These are phyloP conservation scores for Melikaiella ostensackeni DNA, from an alignment of 2,888 invertebrate species.

Conservation along the genomic window DNA sequence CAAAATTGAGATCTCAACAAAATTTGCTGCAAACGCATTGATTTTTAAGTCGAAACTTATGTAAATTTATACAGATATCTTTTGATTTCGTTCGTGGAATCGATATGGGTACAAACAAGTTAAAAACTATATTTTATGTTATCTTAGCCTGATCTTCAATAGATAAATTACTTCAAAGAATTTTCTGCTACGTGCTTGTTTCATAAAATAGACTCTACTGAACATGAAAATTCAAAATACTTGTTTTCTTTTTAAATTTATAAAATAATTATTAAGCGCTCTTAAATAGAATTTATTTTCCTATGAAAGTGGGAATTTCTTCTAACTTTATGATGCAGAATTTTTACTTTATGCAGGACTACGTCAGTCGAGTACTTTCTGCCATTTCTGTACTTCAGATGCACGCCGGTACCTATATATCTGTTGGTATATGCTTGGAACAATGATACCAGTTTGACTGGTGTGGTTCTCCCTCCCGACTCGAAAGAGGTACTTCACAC, in stretches of 20 bases:
- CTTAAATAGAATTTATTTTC: no score
- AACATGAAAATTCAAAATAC: no score
- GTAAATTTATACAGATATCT: not conserved
- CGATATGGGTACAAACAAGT: not conserved
- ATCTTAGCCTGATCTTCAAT: no score
- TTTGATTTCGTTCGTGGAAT: not conserved
- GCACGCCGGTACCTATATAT: slow-evolving; percentile 1
- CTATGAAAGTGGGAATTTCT: not conserved
- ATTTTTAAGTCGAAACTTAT: not conserved
- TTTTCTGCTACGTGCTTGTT: no score
- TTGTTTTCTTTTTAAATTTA: no score
- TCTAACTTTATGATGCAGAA: not conserved
- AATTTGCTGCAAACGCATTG: not conserved
- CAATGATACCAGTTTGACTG: slow-evolving; percentile 74
- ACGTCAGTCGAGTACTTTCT: slow-evolving; percentile 40
- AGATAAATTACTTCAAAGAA: no score
- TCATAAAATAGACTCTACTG: no score
- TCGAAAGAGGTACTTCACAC: slow-evolving; percentile 22
- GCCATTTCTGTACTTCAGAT: slow-evolving; percentile 46
- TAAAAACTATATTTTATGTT: not conserved
- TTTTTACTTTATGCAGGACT: slow-evolving; percentile 41
- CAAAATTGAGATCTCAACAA: not conserved
- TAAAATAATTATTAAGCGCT: no score
- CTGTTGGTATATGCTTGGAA: slow-evolving; percentile 58
- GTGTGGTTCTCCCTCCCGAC: slow-evolving; percentile 64